phyloP scores from a whole-genome alignment of 2,797 vertebrate species.

The Sternarchorhynchus goeldii region DNA sequence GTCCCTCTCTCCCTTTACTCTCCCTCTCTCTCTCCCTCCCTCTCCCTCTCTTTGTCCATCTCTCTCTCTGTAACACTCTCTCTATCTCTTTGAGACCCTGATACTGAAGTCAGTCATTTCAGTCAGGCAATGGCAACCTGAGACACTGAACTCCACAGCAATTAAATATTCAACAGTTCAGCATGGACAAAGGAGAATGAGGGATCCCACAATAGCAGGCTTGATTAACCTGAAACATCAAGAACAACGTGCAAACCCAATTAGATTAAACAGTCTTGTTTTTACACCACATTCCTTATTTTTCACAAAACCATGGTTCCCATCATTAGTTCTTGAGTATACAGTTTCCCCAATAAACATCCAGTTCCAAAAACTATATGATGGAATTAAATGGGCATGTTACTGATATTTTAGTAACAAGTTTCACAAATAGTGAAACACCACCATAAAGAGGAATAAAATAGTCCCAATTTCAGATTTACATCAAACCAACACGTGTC shows the following conservation, averaged over 20 bases:
- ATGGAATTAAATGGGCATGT: neutral
- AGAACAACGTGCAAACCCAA: slow-evolving; percentile 13
- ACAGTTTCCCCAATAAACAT: neutral
- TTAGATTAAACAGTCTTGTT: slow-evolving; percentile 34
- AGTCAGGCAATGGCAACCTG: slow-evolving; percentile 42
- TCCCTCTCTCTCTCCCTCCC: neutral
- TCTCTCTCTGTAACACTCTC: neutral
- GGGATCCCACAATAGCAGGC: slow-evolving; percentile 47
- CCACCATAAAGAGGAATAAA: too few relatives aligned
- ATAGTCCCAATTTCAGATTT: too few relatives aligned
- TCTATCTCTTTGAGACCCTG: slow-evolving; percentile 1
- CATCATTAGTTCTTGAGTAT: slow-evolving; percentile 18
- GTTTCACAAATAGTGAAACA: neutral
- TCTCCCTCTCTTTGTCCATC: neutral
- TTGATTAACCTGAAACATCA: slow-evolving; percentile 39
- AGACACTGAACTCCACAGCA: slow-evolving; percentile 40
- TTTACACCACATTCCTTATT: slow-evolving; percentile 11
- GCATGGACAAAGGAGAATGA: slow-evolving; percentile 18
- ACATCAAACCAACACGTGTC: too few relatives aligned
- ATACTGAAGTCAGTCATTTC: slow-evolving; percentile 34
- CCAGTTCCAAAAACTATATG: neutral
- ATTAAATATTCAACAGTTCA: slow-evolving; percentile 57
- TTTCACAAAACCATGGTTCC: neutral
- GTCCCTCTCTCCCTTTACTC: neutral
- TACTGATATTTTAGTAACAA: neutral